These are phyloP conservation scores for Scaeva pyrastri DNA, from an alignment of 2,888 invertebrate genomes.

Conservation along the genomic window DNA sequence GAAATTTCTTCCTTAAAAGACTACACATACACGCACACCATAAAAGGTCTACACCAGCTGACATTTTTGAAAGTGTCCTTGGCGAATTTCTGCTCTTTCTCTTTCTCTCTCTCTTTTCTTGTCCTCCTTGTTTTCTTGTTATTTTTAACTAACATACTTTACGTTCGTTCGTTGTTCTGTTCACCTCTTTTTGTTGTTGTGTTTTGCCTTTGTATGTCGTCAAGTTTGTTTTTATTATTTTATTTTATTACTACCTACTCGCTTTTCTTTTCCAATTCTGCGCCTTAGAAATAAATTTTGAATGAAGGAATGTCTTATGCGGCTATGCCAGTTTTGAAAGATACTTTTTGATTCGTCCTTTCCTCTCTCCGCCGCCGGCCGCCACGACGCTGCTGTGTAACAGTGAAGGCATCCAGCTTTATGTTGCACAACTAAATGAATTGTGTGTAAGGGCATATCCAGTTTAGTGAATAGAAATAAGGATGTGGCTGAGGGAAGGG, in stretches of 20 bases:
- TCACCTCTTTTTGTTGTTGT: slow-evolving; percentile 57
- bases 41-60: slow-evolving; percentile 61
- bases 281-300: slow-evolving; percentile 61
- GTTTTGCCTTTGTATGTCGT: slow-evolving; percentile 6
- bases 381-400: too few relatives aligned
- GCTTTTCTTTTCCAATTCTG: slow-evolving; percentile 57
- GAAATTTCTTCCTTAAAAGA: not conserved
- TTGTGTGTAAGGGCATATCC: slow-evolving; percentile 50
- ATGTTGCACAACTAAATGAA: slow-evolving; percentile 68
- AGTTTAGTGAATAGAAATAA: not conserved
- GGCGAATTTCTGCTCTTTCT: slow-evolving; percentile 42
- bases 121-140: slow-evolving; percentile 19
- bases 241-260: slow-evolving; percentile 8
- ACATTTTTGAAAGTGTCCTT: slow-evolving; percentile 71
- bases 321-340: not conserved
- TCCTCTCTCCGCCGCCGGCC: slow-evolving; percentile 25
- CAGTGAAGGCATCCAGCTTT: slow-evolving; percentile 35
- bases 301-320: slow-evolving; percentile 33
- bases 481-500: not conserved
- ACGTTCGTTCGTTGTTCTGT: slow-evolving; percentile 47
- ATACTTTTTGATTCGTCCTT: slow-evolving; percentile 51
- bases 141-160: slow-evolving; percentile 41
- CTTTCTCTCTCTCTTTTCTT: slow-evolving; percentile 4
- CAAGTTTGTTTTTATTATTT: not conserved
- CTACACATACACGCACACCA: slow-evolving; percentile 24